Conservation (phyloP, 2,113 vertebrate species). For the Zosterops hypoxanthus region DNA sequence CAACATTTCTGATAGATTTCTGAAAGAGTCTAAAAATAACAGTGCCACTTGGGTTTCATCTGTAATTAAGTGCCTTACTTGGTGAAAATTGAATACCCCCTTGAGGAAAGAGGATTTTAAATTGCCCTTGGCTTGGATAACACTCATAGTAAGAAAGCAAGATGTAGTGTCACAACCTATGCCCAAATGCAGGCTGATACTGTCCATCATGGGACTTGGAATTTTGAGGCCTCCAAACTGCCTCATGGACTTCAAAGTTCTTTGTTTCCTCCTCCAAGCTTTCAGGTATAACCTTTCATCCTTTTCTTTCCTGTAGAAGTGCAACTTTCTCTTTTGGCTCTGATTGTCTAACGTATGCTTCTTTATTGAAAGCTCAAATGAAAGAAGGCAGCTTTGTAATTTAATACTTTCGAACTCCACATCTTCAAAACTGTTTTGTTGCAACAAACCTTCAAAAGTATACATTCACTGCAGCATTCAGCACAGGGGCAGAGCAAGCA, state of each 20-base stretch:
- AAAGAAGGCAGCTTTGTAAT: neutral
- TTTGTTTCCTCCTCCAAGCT: neutral
- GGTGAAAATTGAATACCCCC: neutral
- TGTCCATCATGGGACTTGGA: neutral
- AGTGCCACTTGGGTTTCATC: neutral
- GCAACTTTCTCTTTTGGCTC: neutral
- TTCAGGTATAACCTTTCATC: neutral
- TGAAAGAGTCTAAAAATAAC: neutral
- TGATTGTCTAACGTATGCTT: neutral
- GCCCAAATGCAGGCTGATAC: neutral
- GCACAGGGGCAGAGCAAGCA: neutral
- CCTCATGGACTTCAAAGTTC: neutral
- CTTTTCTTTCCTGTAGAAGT: neutral
- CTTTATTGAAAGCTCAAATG: neutral
- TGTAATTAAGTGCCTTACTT: neutral
- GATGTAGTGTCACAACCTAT: neutral
- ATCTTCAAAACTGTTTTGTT: neutral
- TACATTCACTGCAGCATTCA: neutral
- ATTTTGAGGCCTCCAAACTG: neutral
- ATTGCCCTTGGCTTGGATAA: neutral
- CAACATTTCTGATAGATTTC: neutral
- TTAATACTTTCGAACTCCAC: neutral
- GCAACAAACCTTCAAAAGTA: neutral
- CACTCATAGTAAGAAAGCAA: neutral
- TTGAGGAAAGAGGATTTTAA: neutral